Evolutionary conservation across 2,797 vertebrate species (phyloP).

Genomic region (Enteromius viviparus): DNA sequence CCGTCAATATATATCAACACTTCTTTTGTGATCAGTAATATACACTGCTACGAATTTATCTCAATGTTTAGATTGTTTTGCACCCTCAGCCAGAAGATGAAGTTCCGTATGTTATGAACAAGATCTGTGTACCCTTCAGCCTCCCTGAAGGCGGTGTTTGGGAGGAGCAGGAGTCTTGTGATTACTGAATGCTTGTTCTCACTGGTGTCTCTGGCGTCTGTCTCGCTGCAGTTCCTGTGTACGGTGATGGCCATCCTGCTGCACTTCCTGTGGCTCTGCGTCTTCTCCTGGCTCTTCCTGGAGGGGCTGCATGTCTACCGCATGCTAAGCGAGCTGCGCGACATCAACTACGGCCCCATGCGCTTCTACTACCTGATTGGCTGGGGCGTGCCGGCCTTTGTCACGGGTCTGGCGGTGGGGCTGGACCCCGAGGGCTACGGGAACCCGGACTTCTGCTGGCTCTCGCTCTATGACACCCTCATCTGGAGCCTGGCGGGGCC

Average conservation of each 20-base stretch:
- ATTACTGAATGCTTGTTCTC: not conserved
- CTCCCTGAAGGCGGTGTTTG: too few species aligned
- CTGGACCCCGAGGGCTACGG: slow-evolving; percentile 94
- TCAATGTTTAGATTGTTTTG: too few species aligned
- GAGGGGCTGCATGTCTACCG: slow-evolving; percentile 93
- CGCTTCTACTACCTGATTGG: slow-evolving; percentile 96
- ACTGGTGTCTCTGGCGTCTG: not conserved
- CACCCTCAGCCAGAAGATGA: too few species aligned
- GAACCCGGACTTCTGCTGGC: slow-evolving; percentile 96
- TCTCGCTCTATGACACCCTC: slow-evolving; percentile 91
- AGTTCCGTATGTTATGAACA: not conserved
- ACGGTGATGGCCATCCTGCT: slow-evolving; percentile 94
- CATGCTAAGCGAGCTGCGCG: slow-evolving; percentile 88
- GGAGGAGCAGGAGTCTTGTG: too few species aligned
- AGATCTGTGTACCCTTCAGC: not conserved
- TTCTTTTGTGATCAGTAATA: too few species aligned
- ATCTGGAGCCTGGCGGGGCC: slow-evolving; percentile 96
- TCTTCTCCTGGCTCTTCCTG: slow-evolving; percentile 94
- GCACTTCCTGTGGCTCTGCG: slow-evolving; percentile 95
- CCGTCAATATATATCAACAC: too few species aligned
- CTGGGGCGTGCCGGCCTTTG: slow-evolving; percentile 95
- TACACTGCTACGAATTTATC: too few species aligned
- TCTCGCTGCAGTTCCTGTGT: slow-evolving; percentile 84
- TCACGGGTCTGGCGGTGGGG: slow-evolving; percentile 93
- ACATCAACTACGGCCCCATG: slow-evolving; percentile 94